Percentiles rank a stretch among this genome's conserved stretches.
These are phyloP conservation scores for Crotophaga sulcirostris DNA, from an alignment of 2,113 vertebrate species.

Conservation along the genomic window DNA sequence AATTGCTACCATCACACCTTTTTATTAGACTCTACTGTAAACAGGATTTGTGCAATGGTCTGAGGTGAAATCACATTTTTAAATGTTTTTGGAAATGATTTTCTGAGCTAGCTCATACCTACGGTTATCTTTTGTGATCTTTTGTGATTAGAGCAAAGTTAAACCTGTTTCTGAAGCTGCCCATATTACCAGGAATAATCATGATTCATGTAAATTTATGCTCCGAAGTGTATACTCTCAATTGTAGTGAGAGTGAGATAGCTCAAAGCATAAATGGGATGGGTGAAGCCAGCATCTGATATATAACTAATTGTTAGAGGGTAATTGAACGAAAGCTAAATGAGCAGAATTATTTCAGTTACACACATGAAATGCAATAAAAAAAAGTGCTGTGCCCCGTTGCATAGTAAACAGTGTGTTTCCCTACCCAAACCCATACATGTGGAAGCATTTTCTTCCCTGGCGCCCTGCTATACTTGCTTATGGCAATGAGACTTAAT, in stretches of 20 bases:
- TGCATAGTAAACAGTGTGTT: neutral
- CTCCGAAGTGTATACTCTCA: neutral
- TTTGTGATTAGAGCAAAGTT: slow-evolving; percentile 10
- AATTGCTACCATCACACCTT: neutral
- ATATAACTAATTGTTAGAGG: neutral
- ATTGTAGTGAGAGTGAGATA: neutral
- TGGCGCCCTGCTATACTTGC: neutral
- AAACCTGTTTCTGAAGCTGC: slow-evolving; percentile 43
- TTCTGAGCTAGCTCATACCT: neutral
- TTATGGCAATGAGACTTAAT: neutral
- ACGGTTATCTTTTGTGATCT: slow-evolving; percentile 29
- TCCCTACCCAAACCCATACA: neutral
- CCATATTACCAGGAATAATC: neutral
- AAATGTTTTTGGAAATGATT: slow-evolving; percentile 14
- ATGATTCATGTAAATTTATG: neutral
- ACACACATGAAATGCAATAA: neutral
- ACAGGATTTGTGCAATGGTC: neutral
- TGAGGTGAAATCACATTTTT: neutral
- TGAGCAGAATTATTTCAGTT: slow-evolving; percentile 11
- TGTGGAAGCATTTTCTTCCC: neutral
- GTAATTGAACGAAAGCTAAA: neutral
- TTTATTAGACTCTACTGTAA: neutral
- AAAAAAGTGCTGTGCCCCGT: accelerated
- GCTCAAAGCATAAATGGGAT: neutral
- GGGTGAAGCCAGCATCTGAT: neutral